Evolutionary conservation across 2,113 vertebrate genomes (phyloP), one percentile per base, ranked within the genome.

Genomic region (Hemichromis elongatus): DNA sequence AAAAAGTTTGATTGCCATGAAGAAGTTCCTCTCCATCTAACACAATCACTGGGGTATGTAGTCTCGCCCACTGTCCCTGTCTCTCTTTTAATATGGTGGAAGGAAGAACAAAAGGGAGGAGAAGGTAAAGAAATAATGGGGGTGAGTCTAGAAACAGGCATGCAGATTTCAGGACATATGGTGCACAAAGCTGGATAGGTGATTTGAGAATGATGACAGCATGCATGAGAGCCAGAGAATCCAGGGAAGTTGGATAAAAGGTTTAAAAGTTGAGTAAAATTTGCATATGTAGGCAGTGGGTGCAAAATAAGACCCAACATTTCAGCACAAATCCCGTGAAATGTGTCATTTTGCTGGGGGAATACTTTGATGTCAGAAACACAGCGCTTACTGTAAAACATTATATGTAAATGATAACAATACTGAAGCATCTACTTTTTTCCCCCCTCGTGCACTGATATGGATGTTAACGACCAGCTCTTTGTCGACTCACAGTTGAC

Each of bases 401-500:
- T 77, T 68, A 80, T 83, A 83, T 92, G 88, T 89, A 88, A 93
- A 94, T 90, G 87, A 91, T 86, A 93, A 92, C 86, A 92, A 84
- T 83, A 59, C 68, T 50, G 75, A 61, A 86, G 84, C 83, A 83
- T 87, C 79, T 63, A 35, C 66, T 47, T 55, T n/a, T 7, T 0
- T 2, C 5, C 12, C 55, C 19, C 53, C 18, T 6, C 18, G 10
- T 81, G 86, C 82, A 83, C 78, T 89, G 80, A 87, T 90, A 90
- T 78, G 86, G 61, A 77, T 77, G 84, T 85, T 92, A 92, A 93
- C 92, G 92, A 83, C 79, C 57, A 47, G 63, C 88, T 61, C 91
- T 94, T 94, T 94, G 92, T 93, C 91, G 86, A 54, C 82, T 86
- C 86, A 89, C 80, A 90, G 87, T 80, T 93, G 90, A 93, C 92